Evolutionary conservation across 2,113 vertebrate genomes (phyloP).

Genomic region (Malurus alboscapulatus): DNA sequence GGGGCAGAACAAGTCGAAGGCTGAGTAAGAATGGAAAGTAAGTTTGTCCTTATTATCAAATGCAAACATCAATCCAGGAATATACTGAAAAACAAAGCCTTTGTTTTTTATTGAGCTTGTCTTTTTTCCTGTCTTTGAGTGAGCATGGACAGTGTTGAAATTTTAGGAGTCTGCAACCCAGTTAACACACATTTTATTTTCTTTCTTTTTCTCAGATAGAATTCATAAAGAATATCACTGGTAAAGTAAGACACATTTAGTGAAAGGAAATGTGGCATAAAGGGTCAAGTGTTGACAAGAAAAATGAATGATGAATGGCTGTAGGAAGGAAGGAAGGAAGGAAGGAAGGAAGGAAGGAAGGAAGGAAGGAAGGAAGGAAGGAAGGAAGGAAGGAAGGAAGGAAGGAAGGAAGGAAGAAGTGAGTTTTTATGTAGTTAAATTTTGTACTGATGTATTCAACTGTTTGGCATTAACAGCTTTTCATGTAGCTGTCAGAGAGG

Average conservation of each 20-base stretch:
- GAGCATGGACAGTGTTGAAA: not conserved
- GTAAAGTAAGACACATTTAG: not conserved
- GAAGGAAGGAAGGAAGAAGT: too few relatives aligned
- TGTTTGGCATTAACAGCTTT: not conserved
- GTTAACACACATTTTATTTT: not conserved
- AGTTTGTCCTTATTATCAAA: not conserved
- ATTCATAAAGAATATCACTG: accelerated
- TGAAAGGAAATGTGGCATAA: not conserved
- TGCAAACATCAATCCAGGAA: not conserved
- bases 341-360: too few relatives aligned
- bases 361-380: too few relatives aligned
- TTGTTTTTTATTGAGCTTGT: not conserved
- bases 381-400: too few relatives aligned
- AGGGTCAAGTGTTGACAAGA: not conserved
- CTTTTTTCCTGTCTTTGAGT: not conserved
- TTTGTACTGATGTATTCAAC: not conserved
- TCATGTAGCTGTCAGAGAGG: not conserved
- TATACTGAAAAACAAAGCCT: not conserved
- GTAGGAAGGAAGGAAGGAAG: not conserved
- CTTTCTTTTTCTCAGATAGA: not conserved
- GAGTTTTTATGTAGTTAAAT: not conserved
- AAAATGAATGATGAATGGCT: not conserved
- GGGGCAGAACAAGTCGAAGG: not conserved
- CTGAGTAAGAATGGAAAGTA: not conserved
- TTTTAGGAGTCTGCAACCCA: not conserved